Base-by-base conservation (phyloP, 2,888 invertebrate genomes). In the Steinernema hermaphroditum region DNA sequence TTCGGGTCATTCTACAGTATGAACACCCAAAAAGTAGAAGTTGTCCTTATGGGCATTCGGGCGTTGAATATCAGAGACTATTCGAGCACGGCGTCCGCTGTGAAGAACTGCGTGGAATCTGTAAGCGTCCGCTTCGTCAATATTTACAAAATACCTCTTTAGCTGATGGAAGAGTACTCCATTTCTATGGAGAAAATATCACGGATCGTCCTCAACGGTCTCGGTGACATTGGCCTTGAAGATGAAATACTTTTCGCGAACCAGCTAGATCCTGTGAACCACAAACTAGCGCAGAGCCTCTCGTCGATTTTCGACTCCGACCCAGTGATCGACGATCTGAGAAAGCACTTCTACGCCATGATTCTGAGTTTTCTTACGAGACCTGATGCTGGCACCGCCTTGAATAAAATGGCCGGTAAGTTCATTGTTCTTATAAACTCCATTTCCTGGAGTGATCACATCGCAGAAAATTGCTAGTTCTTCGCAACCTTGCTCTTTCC, bases 151-250 rank as follows among this genome's bases (percentile, higher is more conserved):
- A n/a, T n/a, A 37, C 37, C 12, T 19, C 37, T 70, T 75, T 43
- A 80, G 78, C 46, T 79, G 1, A 49, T 80, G 9, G 69, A 72
- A 44, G 79, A 81, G 34, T 79, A 76, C 72, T 73, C 75, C 29
- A 62, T 81, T 22, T 29, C 70, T n/a, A 44, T 77, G 75, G 79
- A 81, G 12, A 73, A 78, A 41, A 72, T 82, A 24, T 69, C 71
- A n/a, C 75, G 80, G 12, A 72, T 75, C 19, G 71, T 82, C 19
- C 70, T 73, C 22, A 69, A 54, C 57, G 81, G 81, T 16, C 44
- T 80, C 8, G 24, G 34, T 22, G 70, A 57, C 41, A 19, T 46
- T 27, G 70, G 71, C 22, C 49, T 80, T 29, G 57, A 69, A 24
- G 69, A 72, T n/a, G 49, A 54, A 41, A 57, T 62, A 49, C 34